phyloP scores from a whole-genome alignment of 2,888 invertebrate species.

The Pseudoips prasinana region DNA sequence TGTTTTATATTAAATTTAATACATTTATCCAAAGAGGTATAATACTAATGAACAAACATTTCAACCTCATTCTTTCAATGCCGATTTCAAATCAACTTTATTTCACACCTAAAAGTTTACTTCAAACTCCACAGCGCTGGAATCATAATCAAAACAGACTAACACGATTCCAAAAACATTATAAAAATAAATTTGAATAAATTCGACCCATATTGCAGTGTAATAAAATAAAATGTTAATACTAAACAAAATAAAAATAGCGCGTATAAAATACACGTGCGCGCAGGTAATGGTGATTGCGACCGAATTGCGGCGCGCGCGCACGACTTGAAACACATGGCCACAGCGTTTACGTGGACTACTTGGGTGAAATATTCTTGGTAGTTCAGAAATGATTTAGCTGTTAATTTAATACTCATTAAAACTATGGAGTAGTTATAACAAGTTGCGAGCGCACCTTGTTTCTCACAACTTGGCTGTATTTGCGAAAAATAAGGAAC shows the following conservation, averaged over 20 bases:
- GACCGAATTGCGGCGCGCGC: constrained; percentile 64
- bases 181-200: constrained; percentile 21
- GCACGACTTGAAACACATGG: constrained; percentile 70
- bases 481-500: no score
- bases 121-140: neutral
- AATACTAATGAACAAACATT: neutral
- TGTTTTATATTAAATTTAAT: no score
- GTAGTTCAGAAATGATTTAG: no score
- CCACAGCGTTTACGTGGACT: constrained; percentile 42
- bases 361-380: constrained; percentile 30
- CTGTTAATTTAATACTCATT: no score
- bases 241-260: constrained; percentile 45
- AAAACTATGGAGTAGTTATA: no score
- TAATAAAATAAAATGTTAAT: constrained; percentile 46
- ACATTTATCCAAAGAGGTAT: no score
- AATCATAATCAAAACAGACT: no score
- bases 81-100: neutral
- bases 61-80: neutral
- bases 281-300: constrained; percentile 69
- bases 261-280: constrained; percentile 64
- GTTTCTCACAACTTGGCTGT: no score
- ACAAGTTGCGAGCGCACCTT: no score
- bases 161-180: constrained; percentile 22
- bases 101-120: neutral
- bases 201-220: constrained; percentile 30